Base-by-base conservation (phyloP, 2,888 invertebrate genomes). In the Clivina fossor region DNA sequence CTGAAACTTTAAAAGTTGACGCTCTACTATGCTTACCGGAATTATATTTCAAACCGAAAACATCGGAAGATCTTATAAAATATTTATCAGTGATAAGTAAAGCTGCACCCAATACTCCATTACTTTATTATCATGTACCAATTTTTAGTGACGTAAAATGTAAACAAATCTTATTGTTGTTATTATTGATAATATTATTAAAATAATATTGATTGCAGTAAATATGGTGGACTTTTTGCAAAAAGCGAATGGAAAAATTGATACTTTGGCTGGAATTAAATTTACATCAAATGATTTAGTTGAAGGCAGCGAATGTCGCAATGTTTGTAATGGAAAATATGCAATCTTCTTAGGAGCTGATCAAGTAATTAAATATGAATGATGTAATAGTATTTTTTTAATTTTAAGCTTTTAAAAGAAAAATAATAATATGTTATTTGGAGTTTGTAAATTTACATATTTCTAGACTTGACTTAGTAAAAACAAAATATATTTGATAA, bases 111-210 rank as follows among this genome's bases (percentile, higher is more conserved):
- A 82, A 81, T 4, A 81, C 85, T 0, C 92, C 93, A 0, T 78
- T 93, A 35, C 76, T 90, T 20, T 91, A 92, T 68, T 93, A 93
- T 68, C 91, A 93, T 67, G 86, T 90, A 63, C 91, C 92, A 0
- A 75, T 75, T 58, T 81, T 85, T 71, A 85, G 84, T 32, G 82
- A 81, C 56, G 84, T 91, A 18, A 80, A 84, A 61, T 75, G 91
- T 91, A 76, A 82, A 84, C 78, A 56, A 38, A 46, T n/a, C 28
- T 13, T 38, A 30, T 26, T 32, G 26, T 4, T 22, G 43, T 13
- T 46, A 19, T 38, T 24, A 24, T 24, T 24, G 5, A 24, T 24
- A 24, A 38, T 38, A 7, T 38, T 38, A 15, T 18, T 19, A 30
- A 37, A 37, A 28, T 35, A 11, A 41, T 47, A 32, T 41, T 47